phyloP scores from a whole-genome alignment of 2,113 vertebrate species.

The Epinephelus cyanopodus region DNA sequence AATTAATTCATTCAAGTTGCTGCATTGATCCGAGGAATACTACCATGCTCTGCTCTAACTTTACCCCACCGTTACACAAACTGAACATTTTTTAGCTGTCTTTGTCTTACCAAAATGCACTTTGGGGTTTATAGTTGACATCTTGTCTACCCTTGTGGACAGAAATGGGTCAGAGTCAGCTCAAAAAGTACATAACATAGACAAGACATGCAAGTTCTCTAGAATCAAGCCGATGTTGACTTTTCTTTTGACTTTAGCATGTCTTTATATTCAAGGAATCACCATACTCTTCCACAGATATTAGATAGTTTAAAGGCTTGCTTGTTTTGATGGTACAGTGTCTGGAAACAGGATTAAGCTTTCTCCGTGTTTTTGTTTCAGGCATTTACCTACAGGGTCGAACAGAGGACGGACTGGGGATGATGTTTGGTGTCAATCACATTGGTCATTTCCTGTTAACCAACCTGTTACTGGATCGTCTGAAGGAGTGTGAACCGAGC shows the following conservation, averaged over 20 bases:
- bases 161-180: background rate
- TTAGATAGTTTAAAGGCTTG: background rate
- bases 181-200: background rate
- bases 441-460: conserved; percentile 91
- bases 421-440: conserved; percentile 90
- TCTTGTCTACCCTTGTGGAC: background rate
- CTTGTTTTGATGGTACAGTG: background rate
- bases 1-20: too few species aligned
- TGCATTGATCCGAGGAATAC: too few species aligned
- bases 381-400: conserved; percentile 74
- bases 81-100: too few species aligned
- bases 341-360: background rate
- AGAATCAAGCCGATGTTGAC: background rate
- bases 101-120: too few species aligned
- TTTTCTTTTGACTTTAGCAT: background rate
- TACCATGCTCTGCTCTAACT: too few species aligned
- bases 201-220: background rate
- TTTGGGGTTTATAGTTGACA: too few species aligned
- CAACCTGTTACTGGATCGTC: conserved; percentile 86
- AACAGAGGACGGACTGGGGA: conserved; percentile 87
- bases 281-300: background rate
- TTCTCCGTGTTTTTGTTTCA: conserved; percentile 36
- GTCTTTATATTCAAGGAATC: background rate
- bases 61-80: too few species aligned
- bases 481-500: conserved; percentile 85